phyloP scores from a whole-genome alignment of 1,140 invertebrate genomes.

The Formica exsecta region DNA sequence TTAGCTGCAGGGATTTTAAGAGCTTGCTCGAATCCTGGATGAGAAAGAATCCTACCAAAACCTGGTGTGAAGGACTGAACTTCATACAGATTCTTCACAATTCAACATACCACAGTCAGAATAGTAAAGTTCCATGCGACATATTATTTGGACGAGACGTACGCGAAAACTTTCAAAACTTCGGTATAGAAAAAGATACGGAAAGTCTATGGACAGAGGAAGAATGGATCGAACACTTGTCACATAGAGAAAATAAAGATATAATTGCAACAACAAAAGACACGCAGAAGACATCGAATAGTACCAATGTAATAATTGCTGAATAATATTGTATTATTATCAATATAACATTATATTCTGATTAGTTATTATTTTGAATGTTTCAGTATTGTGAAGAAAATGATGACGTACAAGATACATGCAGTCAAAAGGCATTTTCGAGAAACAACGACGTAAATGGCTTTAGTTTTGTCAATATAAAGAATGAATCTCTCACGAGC shows the following conservation, averaged over 20 bases:
- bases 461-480: constrained; percentile 70
- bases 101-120: constrained; percentile 66
- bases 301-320: constrained; percentile 52
- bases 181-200: background rate
- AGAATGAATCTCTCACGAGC: constrained; percentile 45
- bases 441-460: constrained; percentile 22
- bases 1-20: constrained; percentile 71
- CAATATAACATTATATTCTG: background rate
- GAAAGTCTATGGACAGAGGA: constrained; percentile 69
- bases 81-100: constrained; percentile 78
- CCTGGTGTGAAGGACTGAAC: constrained; percentile 77
- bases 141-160: constrained; percentile 71
- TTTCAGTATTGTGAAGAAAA: constrained; percentile 38
- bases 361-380: constrained; percentile 25
- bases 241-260: background rate
- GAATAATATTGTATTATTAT: constrained; percentile 23
- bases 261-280: background rate
- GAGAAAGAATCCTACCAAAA: constrained; percentile 70
- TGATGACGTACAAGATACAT: background rate
- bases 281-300: constrained; percentile 18
- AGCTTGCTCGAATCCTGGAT: constrained; percentile 72
- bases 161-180: constrained; percentile 54
- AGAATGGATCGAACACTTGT: constrained; percentile 63
- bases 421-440: background rate
- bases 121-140: constrained; percentile 75